Conservation (phyloP, 2,113 vertebrate species). For the Macquaria australasica region DNA sequence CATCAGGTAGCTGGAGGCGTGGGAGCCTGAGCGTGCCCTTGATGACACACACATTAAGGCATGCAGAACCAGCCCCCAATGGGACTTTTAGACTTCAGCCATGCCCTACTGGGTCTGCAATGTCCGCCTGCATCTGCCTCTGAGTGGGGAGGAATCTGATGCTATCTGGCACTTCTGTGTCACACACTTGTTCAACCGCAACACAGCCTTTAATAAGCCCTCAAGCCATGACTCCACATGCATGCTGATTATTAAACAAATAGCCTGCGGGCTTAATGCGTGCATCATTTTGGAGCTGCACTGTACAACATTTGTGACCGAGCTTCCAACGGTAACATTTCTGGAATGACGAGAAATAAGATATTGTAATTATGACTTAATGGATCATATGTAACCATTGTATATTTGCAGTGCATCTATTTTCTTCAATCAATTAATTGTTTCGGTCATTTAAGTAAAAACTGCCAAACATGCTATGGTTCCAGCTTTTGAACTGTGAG, state of each 20-base stretch:
- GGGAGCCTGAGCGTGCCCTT: constrained; percentile 9
- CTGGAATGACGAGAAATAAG: neutral
- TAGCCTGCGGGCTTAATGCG: constrained; percentile 17
- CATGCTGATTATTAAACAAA: constrained; percentile 42
- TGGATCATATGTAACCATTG: neutral
- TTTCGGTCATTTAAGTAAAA: neutral
- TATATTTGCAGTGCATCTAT: neutral
- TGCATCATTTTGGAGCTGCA: neutral
- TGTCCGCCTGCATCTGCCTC: constrained; percentile 45
- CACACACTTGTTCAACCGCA: constrained; percentile 47
- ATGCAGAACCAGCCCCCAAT: constrained; percentile 1
- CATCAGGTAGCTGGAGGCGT: constrained; percentile 54
- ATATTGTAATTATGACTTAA: neutral
- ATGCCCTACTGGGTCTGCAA: constrained; percentile 28
- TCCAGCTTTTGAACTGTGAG: neutral
- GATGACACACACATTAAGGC: constrained; percentile 51
- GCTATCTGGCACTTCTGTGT: constrained; percentile 67
- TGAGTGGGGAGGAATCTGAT: constrained; percentile 43
- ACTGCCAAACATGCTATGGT: neutral
- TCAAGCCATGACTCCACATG: constrained; percentile 38
- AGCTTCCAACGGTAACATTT: neutral
- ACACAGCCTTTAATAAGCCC: constrained; percentile 29
- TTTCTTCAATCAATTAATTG: neutral
- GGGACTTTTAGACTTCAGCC: constrained; percentile 9
- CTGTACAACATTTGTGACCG: neutral